Percentiles rank a stretch among this genome's conserved stretches.
These are phyloP conservation scores for human DNA, from an alignment of 2,113 vertebrate genomes.

Conservation along the genomic window GRCh38 chr2:184726001-184726500, in stretches of 20 bases:
- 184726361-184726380: background rate
- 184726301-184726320: conserved; percentile 6
- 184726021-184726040: background rate
- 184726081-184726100: background rate
- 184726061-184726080: background rate
- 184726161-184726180: background rate
- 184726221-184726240: background rate
- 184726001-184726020: background rate
- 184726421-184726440: background rate
- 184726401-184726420: background rate
- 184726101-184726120: background rate
- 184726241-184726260: background rate
- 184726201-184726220: background rate
- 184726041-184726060: background rate
- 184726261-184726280: background rate
- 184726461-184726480: background rate
- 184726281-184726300: background rate
- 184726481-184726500: background rate
- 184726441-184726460: background rate
- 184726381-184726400: background rate
- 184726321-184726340: background rate
- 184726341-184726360: background rate
- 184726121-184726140: background rate
- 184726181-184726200: background rate
- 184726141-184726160: background rate